phyloP scores from a whole-genome alignment of 2,888 invertebrate species.

The Zonitis immaculata region DNA sequence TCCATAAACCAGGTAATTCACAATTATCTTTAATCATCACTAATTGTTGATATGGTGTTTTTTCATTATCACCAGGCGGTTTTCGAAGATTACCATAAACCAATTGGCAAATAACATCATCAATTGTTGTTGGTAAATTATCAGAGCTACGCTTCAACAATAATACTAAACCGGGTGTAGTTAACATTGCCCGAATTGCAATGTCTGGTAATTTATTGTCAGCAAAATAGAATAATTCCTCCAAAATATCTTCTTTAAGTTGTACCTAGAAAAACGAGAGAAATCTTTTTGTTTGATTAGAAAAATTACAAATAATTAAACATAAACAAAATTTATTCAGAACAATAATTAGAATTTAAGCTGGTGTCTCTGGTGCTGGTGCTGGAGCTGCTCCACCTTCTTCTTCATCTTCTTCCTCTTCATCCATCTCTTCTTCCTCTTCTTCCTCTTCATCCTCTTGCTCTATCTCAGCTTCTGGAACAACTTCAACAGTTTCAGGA shows the following conservation, averaged over 20 bases:
- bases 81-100: slow-evolving; percentile 39
- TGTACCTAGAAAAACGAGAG: slow-evolving; percentile 8
- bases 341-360: too few species aligned
- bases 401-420: slow-evolving; percentile 16
- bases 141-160: slow-evolving; percentile 34
- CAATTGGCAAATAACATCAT: slow-evolving; percentile 38
- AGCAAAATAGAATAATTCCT: slow-evolving; percentile 41
- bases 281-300: too few species aligned
- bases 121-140: slow-evolving; percentile 33
- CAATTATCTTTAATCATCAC: slow-evolving; percentile 14
- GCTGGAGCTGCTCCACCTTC: slow-evolving; percentile 12
- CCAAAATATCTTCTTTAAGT: slow-evolving; percentile 33
- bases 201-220: slow-evolving; percentile 20
- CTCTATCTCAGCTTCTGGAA: not conserved
- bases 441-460: slow-evolving; percentile 16
- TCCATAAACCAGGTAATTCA: slow-evolving; percentile 46
- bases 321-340: too few species aligned
- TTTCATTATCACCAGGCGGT: slow-evolving; percentile 39
- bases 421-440: slow-evolving; percentile 33
- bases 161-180: slow-evolving; percentile 29
- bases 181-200: slow-evolving; percentile 29
- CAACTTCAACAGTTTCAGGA: slow-evolving; percentile 45
- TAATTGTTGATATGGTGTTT: slow-evolving; percentile 28
- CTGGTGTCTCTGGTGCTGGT: too few species aligned
- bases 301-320: too few species aligned